Evolutionary conservation across 2,113 vertebrate species (phyloP).

Genomic region (Telmatochromis bifrenatus): DNA sequence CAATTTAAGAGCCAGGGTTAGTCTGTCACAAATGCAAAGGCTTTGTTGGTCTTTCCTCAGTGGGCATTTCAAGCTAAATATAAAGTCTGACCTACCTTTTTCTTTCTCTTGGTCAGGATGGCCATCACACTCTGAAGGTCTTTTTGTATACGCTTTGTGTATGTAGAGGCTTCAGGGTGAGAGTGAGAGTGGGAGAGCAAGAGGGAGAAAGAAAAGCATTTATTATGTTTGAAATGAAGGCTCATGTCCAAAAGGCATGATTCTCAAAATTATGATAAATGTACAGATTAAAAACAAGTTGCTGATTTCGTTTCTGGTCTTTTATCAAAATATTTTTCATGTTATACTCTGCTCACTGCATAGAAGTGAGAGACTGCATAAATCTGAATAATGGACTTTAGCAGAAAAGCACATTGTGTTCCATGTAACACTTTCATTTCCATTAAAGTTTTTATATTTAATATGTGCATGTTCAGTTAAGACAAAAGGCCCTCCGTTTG

Average conservation of each 20-base stretch:
- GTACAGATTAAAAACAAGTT: background rate
- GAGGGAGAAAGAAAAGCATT: background rate
- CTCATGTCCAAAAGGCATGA: background rate
- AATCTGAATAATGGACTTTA: background rate
- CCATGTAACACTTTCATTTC: background rate
- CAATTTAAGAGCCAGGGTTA: background rate
- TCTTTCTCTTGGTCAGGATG: background rate
- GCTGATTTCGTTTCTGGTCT: background rate
- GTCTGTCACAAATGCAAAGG: background rate
- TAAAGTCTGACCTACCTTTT: slow-evolving; percentile 48
- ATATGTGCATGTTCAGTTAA: background rate
- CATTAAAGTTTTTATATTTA: background rate
- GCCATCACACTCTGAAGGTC: background rate
- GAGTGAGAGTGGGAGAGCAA: background rate
- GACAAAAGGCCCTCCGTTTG: background rate
- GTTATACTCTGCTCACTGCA: background rate
- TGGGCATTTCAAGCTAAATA: slow-evolving; percentile 44
- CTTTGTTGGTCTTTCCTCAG: slow-evolving; percentile 14
- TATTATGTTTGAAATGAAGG: background rate
- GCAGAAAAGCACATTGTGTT: background rate
- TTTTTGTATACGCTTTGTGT: background rate
- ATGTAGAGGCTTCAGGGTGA: background rate
- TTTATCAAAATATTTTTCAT: background rate
- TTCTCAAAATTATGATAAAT: background rate
- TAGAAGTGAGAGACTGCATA: background rate